Conservation (phyloP, 2,888 invertebrate species). For the Drosophila pseudotalamancana region DNA sequence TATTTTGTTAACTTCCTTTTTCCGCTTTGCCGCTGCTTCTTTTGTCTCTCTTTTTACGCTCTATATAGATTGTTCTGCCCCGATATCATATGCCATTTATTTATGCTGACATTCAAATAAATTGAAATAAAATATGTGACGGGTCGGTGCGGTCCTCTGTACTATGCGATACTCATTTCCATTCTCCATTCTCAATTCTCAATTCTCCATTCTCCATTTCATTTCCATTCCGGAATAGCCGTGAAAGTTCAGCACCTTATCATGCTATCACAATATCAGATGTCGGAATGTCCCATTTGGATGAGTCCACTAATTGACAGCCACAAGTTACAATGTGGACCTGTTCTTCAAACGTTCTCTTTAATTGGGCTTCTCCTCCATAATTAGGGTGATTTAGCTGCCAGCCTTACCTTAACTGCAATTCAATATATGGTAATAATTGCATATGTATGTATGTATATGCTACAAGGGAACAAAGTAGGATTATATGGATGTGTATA, state of each 20-base stretch:
- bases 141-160: neutral
- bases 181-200: conserved; percentile 12
- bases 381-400: neutral
- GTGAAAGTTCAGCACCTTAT: conserved; percentile 54
- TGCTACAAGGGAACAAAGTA: no score
- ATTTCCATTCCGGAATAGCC: conserved; percentile 28
- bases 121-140: conserved; percentile 67
- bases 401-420: neutral
- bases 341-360: conserved; percentile 1
- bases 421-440: no score
- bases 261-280: conserved; percentile 46
- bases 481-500: no score
- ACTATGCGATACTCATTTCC: conserved; percentile 7
- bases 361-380: conserved; percentile 7
- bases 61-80: conserved; percentile 72
- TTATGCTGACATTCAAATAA: conserved; percentile 71
- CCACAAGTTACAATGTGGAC: conserved; percentile 22
- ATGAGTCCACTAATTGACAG: conserved; percentile 43
- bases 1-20: conserved; percentile 78
- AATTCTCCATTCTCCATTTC: conserved; percentile 20
- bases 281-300: conserved; percentile 32
- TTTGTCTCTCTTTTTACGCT: conserved; percentile 63
- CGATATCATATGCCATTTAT: conserved; percentile 66
- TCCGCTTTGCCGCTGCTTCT: conserved; percentile 58
- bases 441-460: no score